Percentiles rank a stretch among this genome's conserved stretches.
These are phyloP conservation scores for Coleophora deauratella DNA, from an alignment of 2,888 invertebrate species.

Conservation along the genomic window DNA sequence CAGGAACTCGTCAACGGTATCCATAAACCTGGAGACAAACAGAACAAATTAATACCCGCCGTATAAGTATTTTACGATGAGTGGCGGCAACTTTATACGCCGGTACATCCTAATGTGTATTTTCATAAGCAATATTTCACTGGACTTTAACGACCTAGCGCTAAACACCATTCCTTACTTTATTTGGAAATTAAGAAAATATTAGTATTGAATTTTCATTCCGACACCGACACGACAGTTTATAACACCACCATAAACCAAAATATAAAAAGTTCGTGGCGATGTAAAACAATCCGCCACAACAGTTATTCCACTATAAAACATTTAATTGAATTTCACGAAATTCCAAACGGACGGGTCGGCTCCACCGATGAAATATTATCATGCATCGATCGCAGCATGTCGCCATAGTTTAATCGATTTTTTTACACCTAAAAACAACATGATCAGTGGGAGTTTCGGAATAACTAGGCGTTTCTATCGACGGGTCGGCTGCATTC, in stretches of 20 bases:
- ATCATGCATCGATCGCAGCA: conserved; percentile 69
- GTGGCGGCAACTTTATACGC: conserved; percentile 12
- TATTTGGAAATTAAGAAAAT: conserved; percentile 15
- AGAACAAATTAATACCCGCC: conserved; percentile 28
- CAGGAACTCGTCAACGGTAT: conserved; percentile 53
- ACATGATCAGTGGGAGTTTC: conserved; percentile 62
- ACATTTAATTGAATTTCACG: conserved; percentile 67
- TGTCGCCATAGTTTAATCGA: conserved; percentile 71
- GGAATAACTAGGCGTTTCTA: conserved; percentile 66
- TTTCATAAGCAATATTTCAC: too few species aligned
- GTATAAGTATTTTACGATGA: conserved; percentile 11
- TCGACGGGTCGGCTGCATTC: conserved; percentile 45
- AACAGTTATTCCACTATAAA: conserved; percentile 54
- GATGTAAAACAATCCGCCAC: conserved; percentile 56
- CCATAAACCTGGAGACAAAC: conserved; percentile 59
- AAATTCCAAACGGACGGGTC: conserved; percentile 58
- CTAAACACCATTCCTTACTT: conserved; percentile 4
- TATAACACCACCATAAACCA: conserved; percentile 31
- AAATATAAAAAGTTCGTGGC: conserved; percentile 38
- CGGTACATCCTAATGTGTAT: too few species aligned
- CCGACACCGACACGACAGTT: conserved; percentile 28
- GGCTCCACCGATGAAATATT: conserved; percentile 63
- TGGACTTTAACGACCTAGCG: too few species aligned
- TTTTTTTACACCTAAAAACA: conserved; percentile 73
- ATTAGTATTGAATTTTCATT: conserved; percentile 32